Base-by-base conservation (phyloP, 2,888 invertebrate genomes). In the Metacarcinus magister region DNA sequence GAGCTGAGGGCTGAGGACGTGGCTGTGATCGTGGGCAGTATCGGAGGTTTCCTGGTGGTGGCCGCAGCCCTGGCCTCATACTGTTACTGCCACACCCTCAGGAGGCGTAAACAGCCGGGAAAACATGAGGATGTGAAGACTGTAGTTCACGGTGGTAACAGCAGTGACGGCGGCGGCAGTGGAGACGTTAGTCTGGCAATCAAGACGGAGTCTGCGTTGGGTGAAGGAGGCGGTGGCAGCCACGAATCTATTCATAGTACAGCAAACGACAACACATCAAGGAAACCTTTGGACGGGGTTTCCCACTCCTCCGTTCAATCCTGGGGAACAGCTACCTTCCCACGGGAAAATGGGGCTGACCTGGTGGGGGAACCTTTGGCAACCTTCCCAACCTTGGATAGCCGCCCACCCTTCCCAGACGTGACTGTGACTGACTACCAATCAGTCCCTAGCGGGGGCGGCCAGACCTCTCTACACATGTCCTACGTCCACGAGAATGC, bases 41-140 rank as follows among this genome's bases (percentile, higher is more conserved):
- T 96, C 32, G 96, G 60, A 43, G 96, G 96, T 19, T 94, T 94
- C 43, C 43, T 96, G 82, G 60, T 96, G 44, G 92, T 96, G 93
- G 94, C 94, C 60, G 92, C 92, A 5, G 92, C 60, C 2, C 82
- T 96, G 23, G 92, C 92, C 44, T 32, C 94, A 54, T 96, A 94
- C 96, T 96, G 94, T 60, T 96, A 96, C 87, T 96, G 94, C 32
- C 87, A 94, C 46, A 92, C 92, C 23, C 39, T 94, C 48, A 46
- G 67, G 44, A 91, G 92, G 5, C 91, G 96, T 39, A 94, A 94
- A 39, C 94, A 96, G 82, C 87, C 94, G 10, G 82, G 94, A 28
- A 82, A 82, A 28, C 82, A 82, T 32, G 94, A 96, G 44, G 96
- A 96, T 39, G 44, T 43, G 39, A 89, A 90, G 94, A 94, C 89